Evolutionary conservation across 2,888 invertebrate species (phyloP), one percentile per base, ranked within the genome.

Genomic region (Hydraecia micacea): DNA sequence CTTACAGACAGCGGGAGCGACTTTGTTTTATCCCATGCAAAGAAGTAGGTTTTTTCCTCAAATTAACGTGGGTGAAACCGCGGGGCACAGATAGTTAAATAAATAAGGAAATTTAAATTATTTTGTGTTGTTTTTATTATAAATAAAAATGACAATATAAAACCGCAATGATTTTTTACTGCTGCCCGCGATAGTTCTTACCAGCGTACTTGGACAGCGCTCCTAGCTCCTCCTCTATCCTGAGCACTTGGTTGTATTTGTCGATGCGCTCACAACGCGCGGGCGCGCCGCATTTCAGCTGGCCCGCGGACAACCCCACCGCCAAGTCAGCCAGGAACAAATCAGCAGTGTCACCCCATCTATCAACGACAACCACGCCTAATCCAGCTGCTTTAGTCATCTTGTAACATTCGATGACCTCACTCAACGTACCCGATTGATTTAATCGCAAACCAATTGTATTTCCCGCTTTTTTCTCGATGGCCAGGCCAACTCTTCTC

Each of bases 321-420:
- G 99, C 99, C 91, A 99, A 97, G 94, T 99, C 99, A 83, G 99
- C 99, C 92, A 99, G 98, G 97, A 99, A 99, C 28, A 99, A 98
- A 93, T 99, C 99, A 93, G 99, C 99, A 73, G 99, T 99, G 95
- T 99, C 99, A 74, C 99, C 99, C 93, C 99, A 99, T 89, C 97
- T 94, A 79, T 95, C 95, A 28, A 82, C 79, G 2, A 96, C 93
- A 5, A 93, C 87, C 3, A 93, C 83, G 2, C 99, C 99, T 91
- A 99, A 99, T 96, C 99, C 99, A 96, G 99, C 99, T 21, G 99
- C 98, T 96, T 99, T 99, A 90, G 99, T 95, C 83, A 99, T 95
- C 86, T 99, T 97, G 92, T 98, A 99, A 80, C 99, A 99, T 88
- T 98, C 97, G 90, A 99, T 99, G n/a, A 99, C 98, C 95, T 99